These are phyloP conservation scores for Mormoops blainvillei DNA, from an alignment of 2,113 vertebrate genomes.

Conservation along the genomic window DNA sequence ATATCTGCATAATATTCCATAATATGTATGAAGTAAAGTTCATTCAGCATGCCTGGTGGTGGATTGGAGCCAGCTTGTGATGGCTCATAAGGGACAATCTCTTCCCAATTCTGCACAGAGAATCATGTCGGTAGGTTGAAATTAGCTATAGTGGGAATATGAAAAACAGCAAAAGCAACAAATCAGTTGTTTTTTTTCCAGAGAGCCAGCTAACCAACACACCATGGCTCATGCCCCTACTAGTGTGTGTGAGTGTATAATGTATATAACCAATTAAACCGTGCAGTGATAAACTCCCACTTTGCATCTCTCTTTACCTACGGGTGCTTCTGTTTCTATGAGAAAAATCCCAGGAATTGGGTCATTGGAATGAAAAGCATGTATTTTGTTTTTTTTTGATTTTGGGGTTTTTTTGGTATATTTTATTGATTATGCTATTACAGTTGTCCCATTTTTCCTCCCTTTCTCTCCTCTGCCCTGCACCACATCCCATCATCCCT, in stretches of 20 bases:
- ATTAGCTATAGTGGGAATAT: not conserved
- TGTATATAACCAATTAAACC: not conserved
- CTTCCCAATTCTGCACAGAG: not conserved
- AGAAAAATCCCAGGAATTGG: not conserved
- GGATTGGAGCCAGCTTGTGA: not conserved
- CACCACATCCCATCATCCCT: too few species aligned
- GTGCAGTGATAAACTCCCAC: not conserved
- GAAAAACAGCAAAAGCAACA: not conserved
- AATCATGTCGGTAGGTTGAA: not conserved
- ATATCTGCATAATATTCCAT: not conserved
- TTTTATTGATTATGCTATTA: too few species aligned
- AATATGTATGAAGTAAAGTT: not conserved
- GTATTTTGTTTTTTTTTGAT: too few species aligned
- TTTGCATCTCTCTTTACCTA: not conserved
- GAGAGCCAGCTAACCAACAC: not conserved
- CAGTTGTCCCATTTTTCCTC: too few species aligned
- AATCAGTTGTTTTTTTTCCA: not conserved
- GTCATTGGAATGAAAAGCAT: not conserved
- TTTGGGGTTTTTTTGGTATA: too few species aligned
- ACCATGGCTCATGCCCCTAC: not conserved
- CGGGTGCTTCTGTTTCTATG: not conserved
- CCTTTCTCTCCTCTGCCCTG: too few species aligned
- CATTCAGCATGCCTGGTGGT: not conserved
- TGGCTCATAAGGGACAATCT: not conserved
- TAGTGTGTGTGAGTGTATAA: not conserved